Conservation (phyloP, 2,113 vertebrate genomes). For the Thryonomys swinderianus region DNA sequence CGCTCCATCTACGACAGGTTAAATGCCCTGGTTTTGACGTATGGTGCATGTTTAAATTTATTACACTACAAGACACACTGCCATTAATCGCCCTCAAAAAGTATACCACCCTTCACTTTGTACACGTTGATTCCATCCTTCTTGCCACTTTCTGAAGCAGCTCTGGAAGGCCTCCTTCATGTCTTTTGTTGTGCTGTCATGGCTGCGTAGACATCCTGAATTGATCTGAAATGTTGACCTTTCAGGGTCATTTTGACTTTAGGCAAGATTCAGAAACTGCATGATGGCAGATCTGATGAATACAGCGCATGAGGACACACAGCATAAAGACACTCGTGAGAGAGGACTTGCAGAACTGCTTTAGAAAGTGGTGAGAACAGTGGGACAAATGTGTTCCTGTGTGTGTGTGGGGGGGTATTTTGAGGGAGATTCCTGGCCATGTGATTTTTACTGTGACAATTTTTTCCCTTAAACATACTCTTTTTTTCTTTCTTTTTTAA, state of each 20-base stretch:
- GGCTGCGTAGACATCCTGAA: neutral
- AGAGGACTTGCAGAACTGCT: neutral
- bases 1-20: neutral
- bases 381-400: neutral
- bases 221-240: neutral
- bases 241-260: neutral
- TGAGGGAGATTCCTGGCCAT: neutral
- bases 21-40: neutral
- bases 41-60: neutral
- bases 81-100: neutral
- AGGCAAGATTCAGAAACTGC: neutral
- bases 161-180: neutral
- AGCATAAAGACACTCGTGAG: neutral
- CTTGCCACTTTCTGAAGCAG: neutral
- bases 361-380: neutral
- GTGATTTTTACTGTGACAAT: neutral
- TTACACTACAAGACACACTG: neutral
- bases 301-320: neutral
- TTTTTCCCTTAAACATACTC: no score
- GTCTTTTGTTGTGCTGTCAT: neutral
- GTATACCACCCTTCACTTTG: neutral
- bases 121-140: neutral
- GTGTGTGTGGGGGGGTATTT: neutral
- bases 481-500: no score
- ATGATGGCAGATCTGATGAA: neutral